A percentile compares a stretch with the other conserved stretches of the same genome.
Conservation (phyloP, 2,888 invertebrate genomes). For the Heliconius erato region DNA sequence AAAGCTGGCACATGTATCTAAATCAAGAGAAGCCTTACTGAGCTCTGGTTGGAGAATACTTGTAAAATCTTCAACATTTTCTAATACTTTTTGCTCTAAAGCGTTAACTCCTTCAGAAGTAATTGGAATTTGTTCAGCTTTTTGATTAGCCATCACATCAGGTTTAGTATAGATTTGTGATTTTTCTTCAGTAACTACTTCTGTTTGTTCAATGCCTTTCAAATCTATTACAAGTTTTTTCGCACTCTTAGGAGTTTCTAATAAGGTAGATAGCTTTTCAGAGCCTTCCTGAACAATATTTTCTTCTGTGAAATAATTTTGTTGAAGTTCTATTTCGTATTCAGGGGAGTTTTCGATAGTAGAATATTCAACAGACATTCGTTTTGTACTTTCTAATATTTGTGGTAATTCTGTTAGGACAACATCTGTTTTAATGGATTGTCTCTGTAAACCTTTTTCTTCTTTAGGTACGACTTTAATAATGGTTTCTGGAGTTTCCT, state of each 20-base stretch:
- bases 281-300: conserved; percentile 61
- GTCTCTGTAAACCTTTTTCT: conserved; percentile 62
- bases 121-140: conserved; percentile 63
- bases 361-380: conserved; percentile 55
- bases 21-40: conserved; percentile 61
- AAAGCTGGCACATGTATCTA: conserved; percentile 68
- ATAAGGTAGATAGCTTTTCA: conserved; percentile 53
- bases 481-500: conserved; percentile 56
- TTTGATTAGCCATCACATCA: conserved; percentile 57
- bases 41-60: conserved; percentile 55
- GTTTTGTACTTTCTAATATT: conserved; percentile 63
- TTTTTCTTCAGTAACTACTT: conserved; percentile 63
- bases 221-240: conserved; percentile 61
- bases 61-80: conserved; percentile 61
- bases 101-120: conserved; percentile 63
- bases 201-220: conserved; percentile 66
- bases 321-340: conserved; percentile 64
- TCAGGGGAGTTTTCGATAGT: conserved; percentile 55
- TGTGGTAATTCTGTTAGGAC: conserved; percentile 63
- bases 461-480: conserved; percentile 56
- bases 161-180: conserved; percentile 54
- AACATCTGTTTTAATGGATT: conserved; percentile 60
- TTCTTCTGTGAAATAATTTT: conserved; percentile 68
- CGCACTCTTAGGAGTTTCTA: conserved; percentile 57
- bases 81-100: conserved; percentile 62